phyloP scores from a whole-genome alignment of 2,797 vertebrate species.

The Okamejei kenojei region DNA sequence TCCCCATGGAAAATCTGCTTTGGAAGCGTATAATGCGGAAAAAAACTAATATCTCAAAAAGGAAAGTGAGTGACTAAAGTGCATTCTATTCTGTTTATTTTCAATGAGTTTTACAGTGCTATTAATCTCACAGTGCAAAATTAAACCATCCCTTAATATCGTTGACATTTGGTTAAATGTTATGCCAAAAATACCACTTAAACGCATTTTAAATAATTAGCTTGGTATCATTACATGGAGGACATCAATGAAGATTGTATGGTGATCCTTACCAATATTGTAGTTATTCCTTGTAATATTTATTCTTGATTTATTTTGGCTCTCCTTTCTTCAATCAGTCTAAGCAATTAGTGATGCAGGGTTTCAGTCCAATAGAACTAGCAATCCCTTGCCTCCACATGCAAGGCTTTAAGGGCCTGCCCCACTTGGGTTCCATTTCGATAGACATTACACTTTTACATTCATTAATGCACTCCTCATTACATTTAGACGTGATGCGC shows the following conservation, averaged over 20 bases:
- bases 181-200: background rate
- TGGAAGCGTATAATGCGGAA: background rate
- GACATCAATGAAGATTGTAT: background rate
- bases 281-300: background rate
- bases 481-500: too few relatives aligned
- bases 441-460: too few relatives aligned
- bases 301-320: background rate
- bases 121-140: background rate
- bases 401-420: too few relatives aligned
- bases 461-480: too few relatives aligned
- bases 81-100: background rate
- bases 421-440: too few relatives aligned
- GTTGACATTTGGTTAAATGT: background rate
- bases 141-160: background rate
- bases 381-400: too few relatives aligned
- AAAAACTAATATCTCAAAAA: background rate
- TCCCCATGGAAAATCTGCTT: constrained; percentile 53
- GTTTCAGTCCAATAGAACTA: too few relatives aligned
- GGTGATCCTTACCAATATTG: background rate
- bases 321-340: background rate
- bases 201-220: background rate
- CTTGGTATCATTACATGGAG: background rate
- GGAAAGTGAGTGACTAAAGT: background rate
- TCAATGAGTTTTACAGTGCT: background rate
- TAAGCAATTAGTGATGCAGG: background rate